A percentile compares a stretch with the other conserved stretches of the same genome.
Conservation (phyloP, 2,888 invertebrate genomes). For the Hydroisotoma schaefferi region DNA sequence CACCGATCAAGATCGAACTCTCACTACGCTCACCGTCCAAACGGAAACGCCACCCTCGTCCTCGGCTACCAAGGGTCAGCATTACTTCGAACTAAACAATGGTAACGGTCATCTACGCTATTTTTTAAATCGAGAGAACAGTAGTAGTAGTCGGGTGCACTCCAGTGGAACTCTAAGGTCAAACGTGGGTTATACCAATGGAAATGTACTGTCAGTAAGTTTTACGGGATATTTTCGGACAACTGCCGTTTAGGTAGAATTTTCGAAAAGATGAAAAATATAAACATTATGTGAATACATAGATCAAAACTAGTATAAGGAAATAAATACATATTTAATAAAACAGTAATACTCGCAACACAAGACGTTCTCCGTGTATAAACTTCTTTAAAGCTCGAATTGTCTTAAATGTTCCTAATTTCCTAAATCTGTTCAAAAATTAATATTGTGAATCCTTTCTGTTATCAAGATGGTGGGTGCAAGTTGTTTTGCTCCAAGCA, state of each 20-base stretch:
- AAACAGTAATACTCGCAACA: not conserved
- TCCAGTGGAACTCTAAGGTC: constrained; percentile 12
- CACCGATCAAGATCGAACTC: constrained; percentile 33
- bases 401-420: too few species aligned
- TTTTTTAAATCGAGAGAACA: constrained; percentile 6
- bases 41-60: constrained; percentile 29
- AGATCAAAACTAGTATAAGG: not conserved
- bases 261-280: not conserved
- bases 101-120: constrained; percentile 10
- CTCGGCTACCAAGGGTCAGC: constrained; percentile 17
- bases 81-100: constrained; percentile 4
- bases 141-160: not conserved
- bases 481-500: too few species aligned
- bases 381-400: not conserved
- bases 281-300: not conserved
- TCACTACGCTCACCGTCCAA: constrained; percentile 34
- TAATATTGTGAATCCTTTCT: too few species aligned
- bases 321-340: not conserved
- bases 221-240: constrained; percentile 36
- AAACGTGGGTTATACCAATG: constrained; percentile 28
- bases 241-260: constrained; percentile 35
- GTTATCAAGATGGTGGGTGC: too few species aligned
- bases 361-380: not conserved
- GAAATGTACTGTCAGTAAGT: constrained; percentile 23
- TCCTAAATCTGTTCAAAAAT: too few species aligned